phyloP scores from a whole-genome alignment of 2,888 invertebrate species.

The Stenotaenia linearis region DNA sequence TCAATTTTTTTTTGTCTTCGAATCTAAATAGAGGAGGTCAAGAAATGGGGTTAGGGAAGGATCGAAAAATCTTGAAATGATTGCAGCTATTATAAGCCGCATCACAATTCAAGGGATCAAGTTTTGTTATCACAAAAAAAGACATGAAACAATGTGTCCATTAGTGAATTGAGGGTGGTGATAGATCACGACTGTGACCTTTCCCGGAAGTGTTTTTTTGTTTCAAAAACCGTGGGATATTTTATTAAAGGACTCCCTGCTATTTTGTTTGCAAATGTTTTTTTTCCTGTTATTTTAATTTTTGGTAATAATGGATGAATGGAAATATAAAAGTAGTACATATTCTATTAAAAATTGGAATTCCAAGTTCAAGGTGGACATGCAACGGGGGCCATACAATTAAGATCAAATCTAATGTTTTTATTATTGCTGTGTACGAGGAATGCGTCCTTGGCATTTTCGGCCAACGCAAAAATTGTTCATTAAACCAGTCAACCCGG shows the following conservation, averaged over 20 bases:
- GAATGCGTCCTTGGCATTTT: conserved; percentile 26
- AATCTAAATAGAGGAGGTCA: conserved; percentile 8
- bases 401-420: conserved; percentile 26
- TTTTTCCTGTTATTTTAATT: not conserved
- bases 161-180: conserved; percentile 12
- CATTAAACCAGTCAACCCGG: conserved; percentile 23
- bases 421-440: conserved; percentile 1
- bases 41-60: conserved; percentile 8
- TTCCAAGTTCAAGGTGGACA: conserved; percentile 26
- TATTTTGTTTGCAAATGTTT: not conserved
- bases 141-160: conserved; percentile 13
- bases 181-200: conserved; percentile 10
- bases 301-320: not conserved
- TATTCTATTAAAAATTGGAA: not conserved
- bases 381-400: not conserved
- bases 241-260: not conserved
- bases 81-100: not conserved
- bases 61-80: not conserved
- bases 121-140: not conserved
- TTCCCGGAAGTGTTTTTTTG: not conserved
- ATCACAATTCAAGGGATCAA: not conserved
- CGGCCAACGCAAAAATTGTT: conserved; percentile 19
- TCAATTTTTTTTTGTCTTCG: conserved; percentile 1
- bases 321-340: not conserved
- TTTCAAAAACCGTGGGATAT: not conserved